phyloP scores from a whole-genome alignment of 2,113 vertebrate genomes.

The Aspidoscelis tigris region DNA sequence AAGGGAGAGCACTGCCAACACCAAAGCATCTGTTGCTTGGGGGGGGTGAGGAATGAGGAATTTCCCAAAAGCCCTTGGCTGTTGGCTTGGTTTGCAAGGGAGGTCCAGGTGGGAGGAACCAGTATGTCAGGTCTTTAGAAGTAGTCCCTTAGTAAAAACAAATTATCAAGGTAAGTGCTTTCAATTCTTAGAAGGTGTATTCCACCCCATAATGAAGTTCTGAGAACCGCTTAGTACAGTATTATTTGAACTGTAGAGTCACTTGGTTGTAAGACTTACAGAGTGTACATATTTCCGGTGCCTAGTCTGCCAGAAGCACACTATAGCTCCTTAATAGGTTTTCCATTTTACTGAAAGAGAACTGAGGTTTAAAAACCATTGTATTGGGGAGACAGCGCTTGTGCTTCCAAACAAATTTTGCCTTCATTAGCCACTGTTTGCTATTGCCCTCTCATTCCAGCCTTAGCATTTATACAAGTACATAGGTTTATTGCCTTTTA shows the following conservation, averaged over 20 bases:
- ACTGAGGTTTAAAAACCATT: too few relatives aligned
- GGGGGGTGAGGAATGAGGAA: background rate
- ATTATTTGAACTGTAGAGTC: background rate
- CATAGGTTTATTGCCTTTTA: background rate
- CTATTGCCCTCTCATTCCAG: background rate
- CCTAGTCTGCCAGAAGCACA: background rate
- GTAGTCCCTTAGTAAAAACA: too few relatives aligned
- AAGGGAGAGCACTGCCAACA: background rate
- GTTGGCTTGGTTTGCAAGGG: background rate
- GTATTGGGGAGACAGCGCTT: background rate
- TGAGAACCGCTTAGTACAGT: too few relatives aligned
- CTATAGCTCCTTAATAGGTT: background rate
- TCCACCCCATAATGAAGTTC: background rate
- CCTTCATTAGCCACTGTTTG: background rate
- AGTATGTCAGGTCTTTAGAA: background rate
- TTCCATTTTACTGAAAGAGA: background rate
- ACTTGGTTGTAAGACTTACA: background rate
- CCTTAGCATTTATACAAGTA: background rate
- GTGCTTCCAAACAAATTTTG: background rate
- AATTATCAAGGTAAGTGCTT: too few relatives aligned
- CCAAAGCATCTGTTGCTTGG: constrained; percentile 14
- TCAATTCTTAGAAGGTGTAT: background rate
- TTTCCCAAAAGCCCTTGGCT: background rate
- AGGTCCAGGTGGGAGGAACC: background rate
- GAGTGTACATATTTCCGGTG: background rate